Evolutionary conservation across 2,797 vertebrate species (phyloP).

Genomic region (Avahi laniger): DNA sequence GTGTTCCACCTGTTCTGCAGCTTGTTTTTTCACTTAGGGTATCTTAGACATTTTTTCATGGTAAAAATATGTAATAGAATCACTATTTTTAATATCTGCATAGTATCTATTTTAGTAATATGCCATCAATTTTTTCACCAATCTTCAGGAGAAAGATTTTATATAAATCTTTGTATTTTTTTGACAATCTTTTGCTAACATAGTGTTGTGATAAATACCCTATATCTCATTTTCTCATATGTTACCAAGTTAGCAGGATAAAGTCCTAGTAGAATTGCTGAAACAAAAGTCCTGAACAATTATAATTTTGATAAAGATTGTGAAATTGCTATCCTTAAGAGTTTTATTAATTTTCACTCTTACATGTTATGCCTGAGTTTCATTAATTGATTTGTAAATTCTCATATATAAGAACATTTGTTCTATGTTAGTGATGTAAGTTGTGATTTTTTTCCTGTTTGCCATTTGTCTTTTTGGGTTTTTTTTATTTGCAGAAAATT

Average conservation of each 20-base stretch:
- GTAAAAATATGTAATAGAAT: not conserved
- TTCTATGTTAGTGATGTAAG: not conserved
- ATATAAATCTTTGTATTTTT: not conserved
- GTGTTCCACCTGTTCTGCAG: not conserved
- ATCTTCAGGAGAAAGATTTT: not conserved
- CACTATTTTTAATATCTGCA: not conserved
- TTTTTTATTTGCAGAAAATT: slow-evolving; percentile 2
- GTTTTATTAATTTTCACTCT: not conserved
- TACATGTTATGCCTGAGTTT: not conserved
- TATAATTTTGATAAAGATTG: not conserved
- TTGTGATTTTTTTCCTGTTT: not conserved
- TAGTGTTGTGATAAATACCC: not conserved
- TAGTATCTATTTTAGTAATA: not conserved
- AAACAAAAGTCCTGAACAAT: not conserved
- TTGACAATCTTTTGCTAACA: not conserved
- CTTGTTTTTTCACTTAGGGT: not conserved
- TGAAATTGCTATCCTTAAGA: not conserved
- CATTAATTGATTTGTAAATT: not conserved
- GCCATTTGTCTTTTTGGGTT: not conserved
- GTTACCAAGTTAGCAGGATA: not conserved
- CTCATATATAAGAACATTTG: not conserved
- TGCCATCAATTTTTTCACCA: not conserved
- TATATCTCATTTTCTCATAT: not conserved
- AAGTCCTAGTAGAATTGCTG: not conserved
- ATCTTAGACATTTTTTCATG: not conserved